These are phyloP conservation scores for Stegostoma tigrinum DNA, from an alignment of 2,113 vertebrate species.

Conservation along the genomic window DNA sequence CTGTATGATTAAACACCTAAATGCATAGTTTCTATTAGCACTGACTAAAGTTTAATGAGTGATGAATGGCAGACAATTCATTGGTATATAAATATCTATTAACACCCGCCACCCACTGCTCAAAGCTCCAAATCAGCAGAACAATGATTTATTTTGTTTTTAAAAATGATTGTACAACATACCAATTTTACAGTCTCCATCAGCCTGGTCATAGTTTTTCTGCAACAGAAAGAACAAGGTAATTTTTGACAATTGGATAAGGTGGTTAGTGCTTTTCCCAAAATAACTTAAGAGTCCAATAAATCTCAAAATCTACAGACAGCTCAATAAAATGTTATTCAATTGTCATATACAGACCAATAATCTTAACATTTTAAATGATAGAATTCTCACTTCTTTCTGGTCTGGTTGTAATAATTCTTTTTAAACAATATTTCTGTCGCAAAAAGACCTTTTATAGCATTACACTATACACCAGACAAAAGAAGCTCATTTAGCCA, in stretches of 20 bases:
- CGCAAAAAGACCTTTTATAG: background rate
- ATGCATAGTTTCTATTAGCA: background rate
- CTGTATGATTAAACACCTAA: background rate
- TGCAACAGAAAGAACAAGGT: conserved; percentile 58
- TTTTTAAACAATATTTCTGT: background rate
- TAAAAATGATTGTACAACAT: conserved; percentile 47
- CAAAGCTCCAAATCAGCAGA: background rate
- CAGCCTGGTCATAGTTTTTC: conserved; percentile 98
- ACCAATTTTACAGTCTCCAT: conserved; percentile 98
- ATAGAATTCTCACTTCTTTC: background rate
- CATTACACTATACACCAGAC: background rate
- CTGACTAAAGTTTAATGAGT: too few relatives aligned
- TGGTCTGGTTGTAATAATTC: background rate
- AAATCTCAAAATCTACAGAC: background rate
- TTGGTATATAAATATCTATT: background rate
- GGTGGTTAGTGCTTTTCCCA: background rate
- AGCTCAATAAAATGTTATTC: background rate
- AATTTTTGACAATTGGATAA: conserved; percentile 24
- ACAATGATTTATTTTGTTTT: background rate
- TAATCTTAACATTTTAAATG: background rate
- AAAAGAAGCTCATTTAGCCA: background rate
- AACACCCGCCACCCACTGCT: background rate
- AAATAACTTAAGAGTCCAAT: background rate
- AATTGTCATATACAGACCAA: background rate
- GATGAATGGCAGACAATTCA: background rate